Conservation (phyloP, 2,888 invertebrate species). For the Ernsta delagoae region DNA sequence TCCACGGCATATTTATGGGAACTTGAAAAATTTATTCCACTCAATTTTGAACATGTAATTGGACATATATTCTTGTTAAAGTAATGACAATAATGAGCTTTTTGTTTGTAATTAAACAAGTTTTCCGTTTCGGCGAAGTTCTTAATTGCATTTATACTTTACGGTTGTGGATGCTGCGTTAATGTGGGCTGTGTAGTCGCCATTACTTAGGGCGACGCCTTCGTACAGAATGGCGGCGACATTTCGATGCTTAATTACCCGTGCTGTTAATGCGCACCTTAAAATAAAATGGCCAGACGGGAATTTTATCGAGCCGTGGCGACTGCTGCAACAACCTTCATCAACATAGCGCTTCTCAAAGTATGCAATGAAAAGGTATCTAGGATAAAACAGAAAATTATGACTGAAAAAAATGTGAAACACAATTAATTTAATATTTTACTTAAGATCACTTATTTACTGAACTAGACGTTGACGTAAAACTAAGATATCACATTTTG, state of each 20-base stretch:
- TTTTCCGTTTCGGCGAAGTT: conserved; percentile 39
- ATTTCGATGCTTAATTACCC: conserved; percentile 78
- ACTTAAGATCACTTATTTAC: too few relatives aligned
- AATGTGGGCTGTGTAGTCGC: conserved; percentile 49
- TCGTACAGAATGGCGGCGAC: conserved; percentile 56
- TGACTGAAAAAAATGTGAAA: not conserved
- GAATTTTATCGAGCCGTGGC: conserved; percentile 63
- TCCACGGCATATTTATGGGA: conserved; percentile 29
- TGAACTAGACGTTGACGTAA: too few relatives aligned
- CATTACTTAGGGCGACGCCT: conserved; percentile 72
- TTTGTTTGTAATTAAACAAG: conserved; percentile 35
- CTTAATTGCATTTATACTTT: conserved; percentile 42
- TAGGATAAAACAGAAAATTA: conserved; percentile 8
- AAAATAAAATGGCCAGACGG: conserved; percentile 65
- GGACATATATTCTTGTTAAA: conserved; percentile 35
- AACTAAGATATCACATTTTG: too few relatives aligned
- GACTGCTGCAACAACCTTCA: conserved; percentile 46
- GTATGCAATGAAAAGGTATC: conserved; percentile 39
- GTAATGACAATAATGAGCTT: conserved; percentile 36
- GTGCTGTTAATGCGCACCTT: conserved; percentile 65
- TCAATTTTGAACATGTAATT: conserved; percentile 32
- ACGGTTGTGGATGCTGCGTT: conserved; percentile 43
- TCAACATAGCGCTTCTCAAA: conserved; percentile 47
- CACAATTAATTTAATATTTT: too few relatives aligned
- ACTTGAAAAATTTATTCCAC: conserved; percentile 29